phyloP scores from a whole-genome alignment of 2,888 invertebrate genomes.

The Arrhopalites spinosus region DNA sequence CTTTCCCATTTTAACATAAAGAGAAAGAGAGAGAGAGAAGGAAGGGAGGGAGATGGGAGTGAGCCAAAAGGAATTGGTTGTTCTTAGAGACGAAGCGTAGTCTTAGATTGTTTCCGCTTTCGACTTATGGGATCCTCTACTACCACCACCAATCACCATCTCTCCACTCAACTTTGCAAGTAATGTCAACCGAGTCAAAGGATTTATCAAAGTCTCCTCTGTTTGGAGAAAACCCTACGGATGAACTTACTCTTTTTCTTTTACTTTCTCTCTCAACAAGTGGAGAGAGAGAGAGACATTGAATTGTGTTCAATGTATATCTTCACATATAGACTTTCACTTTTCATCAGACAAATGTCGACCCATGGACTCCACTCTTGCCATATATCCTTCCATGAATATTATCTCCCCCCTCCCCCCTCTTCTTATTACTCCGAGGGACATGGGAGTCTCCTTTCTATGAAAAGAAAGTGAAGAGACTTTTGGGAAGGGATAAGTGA shows the following conservation, averaged over 20 bases:
- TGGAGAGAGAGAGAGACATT: no score
- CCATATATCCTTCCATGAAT: no score
- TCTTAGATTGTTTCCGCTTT: background rate
- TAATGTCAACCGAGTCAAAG: background rate
- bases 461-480: no score
- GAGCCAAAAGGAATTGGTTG: background rate
- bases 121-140: background rate
- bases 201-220: background rate
- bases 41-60: background rate
- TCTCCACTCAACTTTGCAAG: no score
- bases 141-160: background rate
- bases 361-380: no score
- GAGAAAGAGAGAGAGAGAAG: conserved; percentile 3
- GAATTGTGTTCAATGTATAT: background rate
- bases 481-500: no score
- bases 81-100: background rate
- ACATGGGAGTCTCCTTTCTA: no score
- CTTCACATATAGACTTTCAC: background rate
- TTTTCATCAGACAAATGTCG: no score
- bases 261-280: background rate
- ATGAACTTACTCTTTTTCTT: background rate
- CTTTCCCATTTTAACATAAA: conserved; percentile 27
- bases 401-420: no score
- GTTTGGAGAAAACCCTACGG: background rate
- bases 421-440: no score